These are phyloP conservation scores for Chrysaora quinquecirrha DNA, from an alignment of 30 jellyfish, hydroid and myxozoan genomes.

Conservation along the genomic window DNA sequence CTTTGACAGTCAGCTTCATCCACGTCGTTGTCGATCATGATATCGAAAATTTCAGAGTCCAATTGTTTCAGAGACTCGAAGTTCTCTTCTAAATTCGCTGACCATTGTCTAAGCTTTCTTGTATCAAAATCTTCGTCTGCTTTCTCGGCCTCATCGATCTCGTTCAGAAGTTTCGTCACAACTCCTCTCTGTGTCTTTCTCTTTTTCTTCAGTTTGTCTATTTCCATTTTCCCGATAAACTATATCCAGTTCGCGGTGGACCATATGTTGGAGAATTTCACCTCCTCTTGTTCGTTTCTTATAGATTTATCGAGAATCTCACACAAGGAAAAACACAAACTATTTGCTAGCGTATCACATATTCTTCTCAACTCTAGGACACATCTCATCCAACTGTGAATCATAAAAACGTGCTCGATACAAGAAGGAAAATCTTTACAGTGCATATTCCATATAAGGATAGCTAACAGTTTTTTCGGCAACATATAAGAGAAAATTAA, in stretches of 20 bases:
- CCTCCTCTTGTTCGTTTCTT: not conserved
- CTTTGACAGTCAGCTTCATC: not conserved
- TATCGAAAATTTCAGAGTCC: slow-evolving; percentile 10
- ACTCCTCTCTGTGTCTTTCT: slow-evolving; percentile 10
- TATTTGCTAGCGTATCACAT: too few species aligned
- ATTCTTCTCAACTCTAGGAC: too few species aligned
- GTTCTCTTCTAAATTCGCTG: slow-evolving; percentile 11
- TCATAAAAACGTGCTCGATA: not conserved
- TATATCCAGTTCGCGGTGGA: too few species aligned
- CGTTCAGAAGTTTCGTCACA: slow-evolving; percentile 8
- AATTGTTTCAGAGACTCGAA: not conserved
- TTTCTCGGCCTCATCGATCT: slow-evolving; percentile 10
- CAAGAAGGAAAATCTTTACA: not conserved
- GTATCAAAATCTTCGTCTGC: slow-evolving; percentile 8
- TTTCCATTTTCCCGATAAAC: slow-evolving; percentile 6
- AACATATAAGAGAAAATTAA: not conserved
- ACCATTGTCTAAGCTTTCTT: not conserved
- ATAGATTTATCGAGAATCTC: not conserved
- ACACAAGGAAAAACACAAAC: not conserved
- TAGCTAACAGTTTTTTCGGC: not conserved
- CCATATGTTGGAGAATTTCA: not conserved
- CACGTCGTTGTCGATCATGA: slow-evolving; percentile 13
- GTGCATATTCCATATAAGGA: not conserved
- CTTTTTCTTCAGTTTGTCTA: slow-evolving; percentile 11
- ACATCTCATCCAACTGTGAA: too few species aligned